Evolutionary conservation across 2,113 vertebrate species (phyloP).

Genomic region (Tragelaphus scriptus): DNA sequence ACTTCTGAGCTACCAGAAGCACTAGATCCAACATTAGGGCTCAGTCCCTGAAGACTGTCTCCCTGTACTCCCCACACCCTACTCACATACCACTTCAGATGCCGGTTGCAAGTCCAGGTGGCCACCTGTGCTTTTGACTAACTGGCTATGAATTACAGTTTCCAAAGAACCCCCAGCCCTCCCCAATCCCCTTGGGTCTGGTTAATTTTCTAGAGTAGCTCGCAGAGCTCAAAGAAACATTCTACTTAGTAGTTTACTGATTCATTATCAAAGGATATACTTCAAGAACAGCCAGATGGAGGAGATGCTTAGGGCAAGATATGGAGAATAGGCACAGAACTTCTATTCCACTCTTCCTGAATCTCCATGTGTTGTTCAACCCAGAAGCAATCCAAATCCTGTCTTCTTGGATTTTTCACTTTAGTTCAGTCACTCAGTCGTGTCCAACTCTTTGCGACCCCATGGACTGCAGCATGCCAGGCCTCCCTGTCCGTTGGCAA

Average conservation of each 20-base stretch:
- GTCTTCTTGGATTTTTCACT: background rate
- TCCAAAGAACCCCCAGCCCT: background rate
- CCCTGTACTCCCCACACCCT: background rate
- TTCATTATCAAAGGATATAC: background rate
- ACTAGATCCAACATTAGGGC: background rate
- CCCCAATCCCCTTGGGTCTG: background rate
- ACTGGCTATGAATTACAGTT: background rate
- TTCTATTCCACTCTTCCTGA: background rate
- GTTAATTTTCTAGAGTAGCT: background rate
- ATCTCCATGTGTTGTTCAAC: background rate
- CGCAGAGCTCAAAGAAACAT: background rate
- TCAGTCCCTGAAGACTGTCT: background rate
- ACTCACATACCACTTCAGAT: background rate
- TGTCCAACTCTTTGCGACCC: background rate
- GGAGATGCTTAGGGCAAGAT: background rate
- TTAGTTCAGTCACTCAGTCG: background rate
- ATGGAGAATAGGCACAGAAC: background rate
- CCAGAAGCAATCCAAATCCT: background rate
- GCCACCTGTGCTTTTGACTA: background rate
- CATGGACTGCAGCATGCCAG: background rate
- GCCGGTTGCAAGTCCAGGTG: background rate
- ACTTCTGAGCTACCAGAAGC: background rate
- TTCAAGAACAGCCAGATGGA: background rate
- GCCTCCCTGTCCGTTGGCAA: too few species aligned
- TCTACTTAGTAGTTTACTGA: background rate